Evolutionary conservation across 2,113 vertebrate species (phyloP).

Genomic region (Pavo muticus): DNA sequence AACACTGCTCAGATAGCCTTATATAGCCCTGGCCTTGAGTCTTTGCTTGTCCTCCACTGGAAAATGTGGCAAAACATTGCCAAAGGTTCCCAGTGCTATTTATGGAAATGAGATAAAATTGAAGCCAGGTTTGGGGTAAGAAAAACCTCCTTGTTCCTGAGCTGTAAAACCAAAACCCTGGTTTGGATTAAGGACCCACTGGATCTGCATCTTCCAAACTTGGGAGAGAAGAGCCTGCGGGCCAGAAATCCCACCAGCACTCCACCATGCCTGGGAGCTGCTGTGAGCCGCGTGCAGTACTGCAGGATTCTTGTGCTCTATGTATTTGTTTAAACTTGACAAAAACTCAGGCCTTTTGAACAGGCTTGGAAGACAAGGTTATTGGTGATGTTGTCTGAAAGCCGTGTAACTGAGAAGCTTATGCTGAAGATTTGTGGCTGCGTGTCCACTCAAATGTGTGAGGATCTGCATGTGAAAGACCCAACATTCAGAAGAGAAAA

Average conservation of each 20-base stretch:
- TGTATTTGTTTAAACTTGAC: constrained; percentile 28
- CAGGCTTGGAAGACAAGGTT: not conserved
- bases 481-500: not conserved
- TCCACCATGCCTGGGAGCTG: not conserved
- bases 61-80: constrained; percentile 51
- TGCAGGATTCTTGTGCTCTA: not conserved
- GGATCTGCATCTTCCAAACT: constrained; percentile 37
- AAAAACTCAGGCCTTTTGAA: constrained; percentile 35
- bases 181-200: constrained; percentile 46
- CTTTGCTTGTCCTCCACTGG: constrained; percentile 11
- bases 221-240: not conserved
- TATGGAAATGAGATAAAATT: constrained; percentile 74
- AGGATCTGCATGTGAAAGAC: not conserved
- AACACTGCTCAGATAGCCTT: not conserved
- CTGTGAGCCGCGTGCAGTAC: not conserved
- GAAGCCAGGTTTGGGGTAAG: constrained; percentile 68
- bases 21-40: constrained; percentile 15
- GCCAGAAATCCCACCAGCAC: not conserved
- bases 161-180: constrained; percentile 58
- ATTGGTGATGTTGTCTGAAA: constrained; percentile 29
- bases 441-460: not conserved
- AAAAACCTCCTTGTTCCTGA: constrained; percentile 43
- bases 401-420: not conserved
- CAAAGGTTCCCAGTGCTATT: constrained; percentile 62
- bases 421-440: not conserved